Base-by-base conservation (phyloP, 64 coral and sea anemone species). In the Catalaphyllia jardinei region DNA sequence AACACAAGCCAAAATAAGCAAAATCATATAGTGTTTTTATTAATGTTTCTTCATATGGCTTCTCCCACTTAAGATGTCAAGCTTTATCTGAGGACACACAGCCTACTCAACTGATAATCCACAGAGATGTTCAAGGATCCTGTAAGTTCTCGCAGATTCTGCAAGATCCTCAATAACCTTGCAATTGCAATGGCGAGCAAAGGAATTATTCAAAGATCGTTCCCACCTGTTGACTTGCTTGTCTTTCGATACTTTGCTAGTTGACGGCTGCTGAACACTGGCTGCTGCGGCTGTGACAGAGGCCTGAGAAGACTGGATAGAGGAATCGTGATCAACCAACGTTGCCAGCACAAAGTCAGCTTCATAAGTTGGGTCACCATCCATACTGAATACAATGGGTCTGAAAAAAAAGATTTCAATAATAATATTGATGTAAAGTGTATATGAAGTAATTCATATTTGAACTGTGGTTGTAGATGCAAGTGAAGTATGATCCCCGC, bases 301-400 rank as follows among this genome's bases (percentile, higher is more conserved):
- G 4, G 73, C 29, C 61, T 98, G 95, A 8, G 95, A 98, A 17
- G 89, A 86, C 29, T 94, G 95, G 10, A 50, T 59, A 30, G 79
- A 72, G 52, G 78, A 71, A 0, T 74, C 35, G 31, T 94, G 86
- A 84, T 99, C 97, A 17, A 95, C 91, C 28, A 99, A 86, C 20
- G 97, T 99, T 54, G 97, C 97, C 25, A 99, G 88, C 14, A 99
- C 97, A 89, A 99, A 99, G 84, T 95, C 91, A 54, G 88, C 93
- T 87, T 99, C 94, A 52, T 95, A 99, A n/a, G 94, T 93, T 3
- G 91, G 79, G 63, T 99, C 94, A 15, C 89, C 88, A 83, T 93
- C 91, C 86, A 99, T 89, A 77, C 97, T 93, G 77, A 99, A 93
- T 52, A 99, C 97, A 86, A 99, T 99, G 1, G 97, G 97, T 52